Conservation (phyloP, 2,113 vertebrate genomes). For the Anser cygnoides region DNA sequence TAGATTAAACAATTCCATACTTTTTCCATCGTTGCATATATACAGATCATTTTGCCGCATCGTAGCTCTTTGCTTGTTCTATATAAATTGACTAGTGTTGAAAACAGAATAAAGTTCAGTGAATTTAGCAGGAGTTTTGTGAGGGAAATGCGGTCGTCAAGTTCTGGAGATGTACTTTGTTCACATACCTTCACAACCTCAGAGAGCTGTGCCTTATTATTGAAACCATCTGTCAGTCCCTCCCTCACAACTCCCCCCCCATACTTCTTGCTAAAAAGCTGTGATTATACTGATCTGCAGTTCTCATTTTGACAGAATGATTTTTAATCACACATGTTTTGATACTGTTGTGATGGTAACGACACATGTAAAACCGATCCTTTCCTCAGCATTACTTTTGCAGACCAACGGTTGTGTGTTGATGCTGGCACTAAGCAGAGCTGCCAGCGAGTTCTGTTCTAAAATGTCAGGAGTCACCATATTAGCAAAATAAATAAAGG, state of each 20-base stretch:
- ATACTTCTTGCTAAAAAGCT: conserved; percentile 35
- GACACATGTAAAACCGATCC: conserved; percentile 13
- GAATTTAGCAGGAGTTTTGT: neutral
- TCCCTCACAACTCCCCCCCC: conserved; percentile 7
- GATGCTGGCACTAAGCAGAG: conserved; percentile 7
- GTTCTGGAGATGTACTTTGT: conserved; percentile 37
- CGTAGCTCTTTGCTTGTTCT: neutral
- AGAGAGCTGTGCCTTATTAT: conserved; percentile 16
- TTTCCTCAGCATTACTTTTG: conserved; percentile 50
- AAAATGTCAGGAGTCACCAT: neutral
- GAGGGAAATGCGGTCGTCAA: neutral
- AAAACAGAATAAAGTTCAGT: neutral
- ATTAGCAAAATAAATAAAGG: conserved; percentile 2
- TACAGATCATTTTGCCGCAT: neutral
- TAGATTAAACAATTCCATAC: neutral
- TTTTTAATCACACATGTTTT: conserved; percentile 70
- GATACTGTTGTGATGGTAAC: conserved; percentile 61
- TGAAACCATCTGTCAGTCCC: conserved; percentile 66
- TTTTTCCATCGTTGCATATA: neutral
- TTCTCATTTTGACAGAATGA: conserved; percentile 59
- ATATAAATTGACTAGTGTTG: neutral
- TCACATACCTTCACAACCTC: conserved; percentile 24
- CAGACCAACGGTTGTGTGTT: conserved; percentile 20
- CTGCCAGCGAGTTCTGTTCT: conserved; percentile 17
- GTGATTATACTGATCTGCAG: conserved; percentile 53